Percentiles rank a stretch among this genome's conserved stretches.
Evolutionary conservation across 2,113 vertebrate species (phyloP).

Genomic region (Pseudopodoces humilis): DNA sequence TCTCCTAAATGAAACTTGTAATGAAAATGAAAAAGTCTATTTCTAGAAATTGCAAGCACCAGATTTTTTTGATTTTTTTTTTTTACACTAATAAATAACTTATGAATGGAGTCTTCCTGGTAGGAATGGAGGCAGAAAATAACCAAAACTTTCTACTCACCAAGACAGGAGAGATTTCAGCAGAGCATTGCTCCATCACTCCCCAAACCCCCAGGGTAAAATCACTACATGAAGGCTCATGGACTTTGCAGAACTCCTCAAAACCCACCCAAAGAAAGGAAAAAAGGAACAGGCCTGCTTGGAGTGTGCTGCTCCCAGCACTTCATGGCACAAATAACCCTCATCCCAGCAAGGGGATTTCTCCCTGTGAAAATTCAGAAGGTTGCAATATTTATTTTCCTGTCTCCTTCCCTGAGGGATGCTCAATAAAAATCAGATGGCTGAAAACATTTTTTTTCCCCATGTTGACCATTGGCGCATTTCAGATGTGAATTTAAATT

Average conservation of each 20-base stretch:
- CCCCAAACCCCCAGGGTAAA: neutral
- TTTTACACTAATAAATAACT: neutral
- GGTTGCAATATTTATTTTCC: neutral
- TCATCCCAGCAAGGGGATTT: neutral
- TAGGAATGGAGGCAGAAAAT: neutral
- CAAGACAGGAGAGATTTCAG: neutral
- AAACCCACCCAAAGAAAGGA: no score
- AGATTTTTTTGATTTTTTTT: neutral
- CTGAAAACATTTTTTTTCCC: neutral
- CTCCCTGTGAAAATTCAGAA: neutral
- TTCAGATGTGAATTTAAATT: neutral
- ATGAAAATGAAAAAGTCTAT: slow-evolving; percentile 29
- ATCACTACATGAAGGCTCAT: neutral
- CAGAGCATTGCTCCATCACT: neutral
- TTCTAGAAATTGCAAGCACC: slow-evolving; percentile 9
- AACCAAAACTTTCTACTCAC: neutral
- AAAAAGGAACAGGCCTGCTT: rapidly evolving
- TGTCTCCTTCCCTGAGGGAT: neutral
- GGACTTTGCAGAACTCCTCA: neutral
- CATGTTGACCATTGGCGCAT: neutral
- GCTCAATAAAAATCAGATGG: neutral
- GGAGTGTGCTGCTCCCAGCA: neutral
- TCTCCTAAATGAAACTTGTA: slow-evolving; percentile 33
- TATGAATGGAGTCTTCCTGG: neutral
- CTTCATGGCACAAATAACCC: neutral